Conservation (phyloP, 1,140 invertebrate species). For the Pentalonia nigronervosa region DNA sequence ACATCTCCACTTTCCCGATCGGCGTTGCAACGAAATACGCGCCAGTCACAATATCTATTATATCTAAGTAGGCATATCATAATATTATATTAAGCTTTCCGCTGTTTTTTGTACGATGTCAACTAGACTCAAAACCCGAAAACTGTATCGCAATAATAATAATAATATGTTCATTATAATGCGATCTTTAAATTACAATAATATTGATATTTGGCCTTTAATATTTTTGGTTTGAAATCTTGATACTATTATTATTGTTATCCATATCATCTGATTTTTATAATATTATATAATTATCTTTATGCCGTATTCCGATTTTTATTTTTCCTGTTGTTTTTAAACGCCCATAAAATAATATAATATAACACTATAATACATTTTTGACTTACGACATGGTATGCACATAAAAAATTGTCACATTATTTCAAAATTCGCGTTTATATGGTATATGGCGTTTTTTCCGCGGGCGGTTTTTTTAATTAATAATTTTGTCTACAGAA, state of each 20-base stretch:
- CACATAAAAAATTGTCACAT: not conserved
- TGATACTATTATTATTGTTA: too few relatives aligned
- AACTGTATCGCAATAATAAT: too few relatives aligned
- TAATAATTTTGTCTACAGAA: constrained; percentile 8
- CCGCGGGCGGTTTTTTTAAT: not conserved
- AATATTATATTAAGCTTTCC: too few relatives aligned
- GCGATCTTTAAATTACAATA: too few relatives aligned
- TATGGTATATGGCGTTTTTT: not conserved
- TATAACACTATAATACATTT: not conserved
- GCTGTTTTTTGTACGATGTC: too few relatives aligned
- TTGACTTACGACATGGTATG: not conserved
- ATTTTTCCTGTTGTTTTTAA: not conserved
- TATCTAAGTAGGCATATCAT: too few relatives aligned
- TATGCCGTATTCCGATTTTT: not conserved
- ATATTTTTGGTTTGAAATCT: too few relatives aligned
- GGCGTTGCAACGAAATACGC: not conserved
- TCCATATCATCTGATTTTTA: too few relatives aligned
- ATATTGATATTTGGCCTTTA: too few relatives aligned
- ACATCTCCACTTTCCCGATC: not conserved
- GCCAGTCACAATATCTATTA: too few relatives aligned
- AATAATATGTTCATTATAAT: too few relatives aligned
- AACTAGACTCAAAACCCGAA: too few relatives aligned
- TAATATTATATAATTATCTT: not conserved
- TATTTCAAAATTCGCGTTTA: not conserved
- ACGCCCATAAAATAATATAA: not conserved